Base-by-base conservation (phyloP, 2,797 vertebrate genomes). In the Lutjanus campechanus region DNA sequence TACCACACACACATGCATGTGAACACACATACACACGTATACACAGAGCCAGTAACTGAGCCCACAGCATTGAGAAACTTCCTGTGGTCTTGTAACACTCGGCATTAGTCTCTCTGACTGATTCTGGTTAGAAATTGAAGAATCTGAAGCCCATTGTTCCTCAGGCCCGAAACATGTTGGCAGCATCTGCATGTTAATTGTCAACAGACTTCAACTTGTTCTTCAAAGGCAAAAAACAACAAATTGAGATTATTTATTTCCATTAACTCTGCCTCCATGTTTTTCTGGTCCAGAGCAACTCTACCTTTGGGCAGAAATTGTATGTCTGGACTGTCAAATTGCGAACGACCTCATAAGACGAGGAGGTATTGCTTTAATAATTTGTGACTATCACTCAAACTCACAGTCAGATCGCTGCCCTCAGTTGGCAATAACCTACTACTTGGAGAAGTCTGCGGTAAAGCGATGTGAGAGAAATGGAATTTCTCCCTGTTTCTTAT, bases 401-500 rank as follows among this genome's bases (percentile, higher is more conserved):
- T 61, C 20, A 19, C 55, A 63, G 77, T 78, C 36, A 70, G 75
- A 84, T 88, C 13, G 16, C 59, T 80, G 69, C 62, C 69, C 29
- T 70, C 64, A 46, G 76, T 61, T 61, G 69, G 83, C 73, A 87
- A 79, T 59, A 86, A 81, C 59, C 44, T 16, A 51, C 41, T 61
- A 63, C 86, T 88, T 83, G 71, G 58, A 77, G 46, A 81, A 85
- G 63, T 77, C 59, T 77, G 78, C 16, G 0, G 70, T 82, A 70
- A 82, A 77, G 74, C 43, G 15, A 46, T 63, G 73, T 68, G 77
- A 73, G 68, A 61, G 70, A 85, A 91, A 89, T 88, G 47, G 71
- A 81, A 67, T 77, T 91, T 80, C 75, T 81, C 73, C 55, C 56
- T 17, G 29, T 88, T 85, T 77, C 94, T 95, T 96, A 95, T 95